Conservation (phyloP, 2,113 vertebrate genomes). For the Callospermophilus lateralis region DNA sequence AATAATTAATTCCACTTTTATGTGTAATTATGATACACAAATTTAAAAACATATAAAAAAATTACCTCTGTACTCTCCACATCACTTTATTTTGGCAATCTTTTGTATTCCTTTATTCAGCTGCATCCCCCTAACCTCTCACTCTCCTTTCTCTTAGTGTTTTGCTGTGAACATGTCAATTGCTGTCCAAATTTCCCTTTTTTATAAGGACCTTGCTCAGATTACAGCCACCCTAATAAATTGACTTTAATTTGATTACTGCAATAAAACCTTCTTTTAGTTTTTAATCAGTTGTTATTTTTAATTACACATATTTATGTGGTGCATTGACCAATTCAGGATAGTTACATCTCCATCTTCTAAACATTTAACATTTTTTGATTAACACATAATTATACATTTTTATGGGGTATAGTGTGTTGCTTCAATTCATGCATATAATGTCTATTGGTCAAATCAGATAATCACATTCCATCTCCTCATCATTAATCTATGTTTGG, state of each 20-base stretch:
- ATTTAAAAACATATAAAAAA: background rate
- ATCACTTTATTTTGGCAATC: background rate
- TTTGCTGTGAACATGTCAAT: background rate
- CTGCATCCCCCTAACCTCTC: rapidly evolving
- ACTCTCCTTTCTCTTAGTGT: background rate
- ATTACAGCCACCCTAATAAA: background rate
- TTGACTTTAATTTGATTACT: background rate
- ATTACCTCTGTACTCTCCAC: rapidly evolving
- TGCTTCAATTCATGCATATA: no score
- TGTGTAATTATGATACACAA: no score
- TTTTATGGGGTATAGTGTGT: no score
- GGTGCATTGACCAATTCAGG: no score
- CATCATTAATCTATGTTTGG: no score
- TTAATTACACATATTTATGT: background rate
- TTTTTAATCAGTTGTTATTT: background rate
- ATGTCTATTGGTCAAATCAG: no score
- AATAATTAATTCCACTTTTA: no score
- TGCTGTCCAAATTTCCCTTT: background rate
- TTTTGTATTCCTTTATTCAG: background rate
- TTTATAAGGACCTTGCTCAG: background rate
- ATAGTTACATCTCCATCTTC: no score
- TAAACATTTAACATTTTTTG: no score
- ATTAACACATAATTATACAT: no score
- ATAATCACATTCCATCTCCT: no score
- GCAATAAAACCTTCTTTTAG: background rate